Base-by-base conservation (phyloP, 2,888 invertebrate species). In the Drosophila affinis region DNA sequence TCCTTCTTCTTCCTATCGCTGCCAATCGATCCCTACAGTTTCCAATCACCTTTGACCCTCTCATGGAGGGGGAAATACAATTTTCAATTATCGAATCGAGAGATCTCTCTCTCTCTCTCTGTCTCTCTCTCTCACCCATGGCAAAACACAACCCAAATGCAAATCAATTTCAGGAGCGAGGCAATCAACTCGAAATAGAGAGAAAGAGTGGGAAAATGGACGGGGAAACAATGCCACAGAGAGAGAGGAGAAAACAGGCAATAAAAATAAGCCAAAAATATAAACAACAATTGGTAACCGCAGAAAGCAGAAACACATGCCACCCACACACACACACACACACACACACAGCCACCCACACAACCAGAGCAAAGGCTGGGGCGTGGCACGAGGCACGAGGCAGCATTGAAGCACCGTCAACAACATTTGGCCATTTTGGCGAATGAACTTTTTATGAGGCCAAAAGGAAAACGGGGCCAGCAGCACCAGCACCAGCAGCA, bases 241-340 rank as follows among this genome's bases (percentile, higher is more conserved):
- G 69, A 63, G 73, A 63, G 74, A 77, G 69, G 62, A 70, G 60
- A 78, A 71, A 81, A 67, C 63, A 62, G 75, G 74, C 74, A 80
- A 82, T 82, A 80, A 82, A 80, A 80, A 82, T 78, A 79, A 80
- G 78, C 80, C 78, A 80, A 80, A 82, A 82, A 67, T 78, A 79
- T 79, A 82, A 82, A 80, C 82, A 79, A 82, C 67, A 81, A 81
- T 79, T 81, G 76, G 74, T 47, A 78, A 81, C 78, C 81, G 63
- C 82, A 80, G 62, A 64, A 62, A 70, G 46, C 61, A 58, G 21
- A 62, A 73, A 34, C 34, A 62, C 62, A 48, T 39, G 9, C 48
- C 3, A 59, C 64, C 62, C 62, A 48, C 47, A 18, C 48, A 2
- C 52, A 47, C 60, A 60, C 45, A 29, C 48, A n/a, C 62, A 48